Percentiles rank a stretch among this genome's conserved stretches.
These are phyloP conservation scores for Plutella xylostella DNA, from an alignment of 2,888 invertebrate genomes.

Conservation along the genomic window DNA sequence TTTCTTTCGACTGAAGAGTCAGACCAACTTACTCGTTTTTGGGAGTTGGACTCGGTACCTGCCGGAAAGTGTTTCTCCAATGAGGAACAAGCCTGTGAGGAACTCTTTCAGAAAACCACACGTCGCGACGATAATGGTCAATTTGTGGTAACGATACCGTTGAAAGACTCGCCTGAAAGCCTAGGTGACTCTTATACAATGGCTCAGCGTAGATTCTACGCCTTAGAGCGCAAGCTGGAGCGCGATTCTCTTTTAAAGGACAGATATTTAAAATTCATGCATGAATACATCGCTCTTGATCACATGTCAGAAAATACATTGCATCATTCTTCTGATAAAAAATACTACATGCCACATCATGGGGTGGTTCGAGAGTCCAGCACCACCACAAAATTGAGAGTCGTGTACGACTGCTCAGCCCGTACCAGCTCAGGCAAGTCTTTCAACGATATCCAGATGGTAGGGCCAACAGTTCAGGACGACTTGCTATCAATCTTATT, in stretches of 20 bases:
- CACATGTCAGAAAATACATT: conserved; percentile 4
- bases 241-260: not conserved
- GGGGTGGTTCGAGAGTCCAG: conserved; percentile 12
- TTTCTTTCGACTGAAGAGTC: not conserved
- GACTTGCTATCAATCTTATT: conserved; percentile 11
- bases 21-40: not conserved
- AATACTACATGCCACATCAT: conserved; percentile 15
- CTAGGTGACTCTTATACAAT: conserved; percentile 5
- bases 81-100: not conserved
- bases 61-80: not conserved
- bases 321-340: not conserved
- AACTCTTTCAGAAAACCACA: not conserved
- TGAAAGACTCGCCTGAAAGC: not conserved
- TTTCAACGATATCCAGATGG: conserved; percentile 15
- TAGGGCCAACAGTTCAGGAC: conserved; percentile 19
- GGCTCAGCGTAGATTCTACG: conserved; percentile 3
- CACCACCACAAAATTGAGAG: conserved; percentile 17
- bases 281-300: not conserved
- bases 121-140: not conserved
- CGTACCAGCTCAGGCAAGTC: conserved; percentile 16
- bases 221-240: conserved; percentile 2
- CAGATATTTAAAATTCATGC: conserved; percentile 2
- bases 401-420: conserved; percentile 19
- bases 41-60: not conserved
- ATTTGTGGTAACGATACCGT: conserved; percentile 4